phyloP scores from a whole-genome alignment of 2,888 invertebrate genomes.

The Epistrophe eligans region DNA sequence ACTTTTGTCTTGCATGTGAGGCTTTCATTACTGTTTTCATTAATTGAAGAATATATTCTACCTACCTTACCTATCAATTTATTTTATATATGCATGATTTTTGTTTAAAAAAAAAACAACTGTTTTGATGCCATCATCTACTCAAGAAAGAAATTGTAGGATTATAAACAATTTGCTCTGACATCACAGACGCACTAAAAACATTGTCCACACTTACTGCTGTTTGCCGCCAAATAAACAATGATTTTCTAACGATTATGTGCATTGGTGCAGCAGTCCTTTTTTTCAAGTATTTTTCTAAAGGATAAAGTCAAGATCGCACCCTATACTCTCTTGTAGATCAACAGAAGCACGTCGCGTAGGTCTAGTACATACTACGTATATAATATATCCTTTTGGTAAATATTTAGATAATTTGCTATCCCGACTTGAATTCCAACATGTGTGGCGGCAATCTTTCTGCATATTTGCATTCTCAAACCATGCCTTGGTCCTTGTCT shows the following conservation, averaged over 20 bases:
- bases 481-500: not conserved
- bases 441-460: constrained; percentile 18
- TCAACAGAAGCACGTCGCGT: constrained; percentile 46
- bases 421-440: not conserved
- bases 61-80: too few species aligned
- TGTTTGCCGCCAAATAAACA: constrained; percentile 48
- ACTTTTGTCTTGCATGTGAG: too few species aligned
- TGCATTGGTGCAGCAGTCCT: constrained; percentile 19
- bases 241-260: not conserved
- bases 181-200: not conserved
- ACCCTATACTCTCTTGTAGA: constrained; percentile 38
- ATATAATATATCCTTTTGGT: constrained; percentile 39
- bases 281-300: constrained; percentile 50
- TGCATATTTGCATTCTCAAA: constrained; percentile 48
- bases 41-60: too few species aligned
- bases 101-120: not conserved
- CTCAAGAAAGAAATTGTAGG: not conserved
- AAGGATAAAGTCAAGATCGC: constrained; percentile 50
- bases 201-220: constrained; percentile 25
- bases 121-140: not conserved
- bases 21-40: too few species aligned
- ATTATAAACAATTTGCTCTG: not conserved
- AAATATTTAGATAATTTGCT: constrained; percentile 57
- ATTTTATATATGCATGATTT: too few species aligned
- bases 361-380: not conserved